Evolutionary conservation across 1,140 invertebrate genomes (phyloP), one percentile per base, ranked within the genome.

Genomic region (Telenomus remus): DNA sequence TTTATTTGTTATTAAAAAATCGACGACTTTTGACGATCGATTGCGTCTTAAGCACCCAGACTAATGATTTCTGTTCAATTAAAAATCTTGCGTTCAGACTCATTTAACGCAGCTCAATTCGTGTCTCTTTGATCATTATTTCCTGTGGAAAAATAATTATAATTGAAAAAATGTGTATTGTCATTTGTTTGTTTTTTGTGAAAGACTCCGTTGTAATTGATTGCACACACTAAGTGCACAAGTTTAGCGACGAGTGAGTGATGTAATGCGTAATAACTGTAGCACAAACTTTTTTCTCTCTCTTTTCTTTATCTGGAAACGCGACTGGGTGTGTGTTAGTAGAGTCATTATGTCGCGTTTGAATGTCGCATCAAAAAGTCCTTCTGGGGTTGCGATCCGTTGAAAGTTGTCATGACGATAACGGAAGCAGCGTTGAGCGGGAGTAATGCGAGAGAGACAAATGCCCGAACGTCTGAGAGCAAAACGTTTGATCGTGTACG

Each of bases 351-450:
- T 53, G 9, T 13, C 2, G 7, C 37, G 15, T 27, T 12, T 57
- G 1, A 44, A 33, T 43, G 57, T 47, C 19, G 43, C 42, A 39
- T 68, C 49, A 68, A 68, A 59, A 15, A 19, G 42, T 44, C 9
- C 63, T 51, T 27, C 35, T 55, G 48, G 54, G 56, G 4, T 54
- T 54, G 12, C 33, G 39, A 4, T 60, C 43, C 13, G 34, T 48
- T 53, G 46, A 68, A 68, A 68, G 39, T 59, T 68, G 43, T 59
- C 59, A 53, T 53, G 49, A 60, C 39, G 11, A 60, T 54, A 54
- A 69, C 54, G 37, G 49, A 34, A 35, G 49, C 42, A 46, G 35
- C 12, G 39, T 46, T 44, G n/a, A 54, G 33, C 43, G 13, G 4
- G 54, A 12, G 37, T 54, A 13, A 49, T 48, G 34, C 37, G 60